These are phyloP conservation scores for Silurus asotus DNA, from an alignment of 2,113 vertebrate species.

Conservation along the genomic window DNA sequence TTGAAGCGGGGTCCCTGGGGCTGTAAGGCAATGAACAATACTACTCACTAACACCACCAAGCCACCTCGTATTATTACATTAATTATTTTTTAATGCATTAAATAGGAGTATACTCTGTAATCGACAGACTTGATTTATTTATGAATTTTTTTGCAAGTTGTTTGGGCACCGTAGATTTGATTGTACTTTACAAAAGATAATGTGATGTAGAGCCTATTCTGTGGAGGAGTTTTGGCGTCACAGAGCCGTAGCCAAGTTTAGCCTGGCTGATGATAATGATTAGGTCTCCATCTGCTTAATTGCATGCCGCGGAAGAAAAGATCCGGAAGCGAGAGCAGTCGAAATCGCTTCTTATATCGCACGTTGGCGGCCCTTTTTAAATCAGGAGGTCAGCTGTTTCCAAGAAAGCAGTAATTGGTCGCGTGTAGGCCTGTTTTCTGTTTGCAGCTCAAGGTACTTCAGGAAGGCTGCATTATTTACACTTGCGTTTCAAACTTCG, in stretches of 20 bases:
- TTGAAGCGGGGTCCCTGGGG: background rate
- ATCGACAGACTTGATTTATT: background rate
- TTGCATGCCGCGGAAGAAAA: background rate
- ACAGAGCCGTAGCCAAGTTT: background rate
- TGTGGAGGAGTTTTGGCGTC: conserved; percentile 1
- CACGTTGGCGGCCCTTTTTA: background rate
- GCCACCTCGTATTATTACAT: background rate
- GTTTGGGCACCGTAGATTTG: background rate
- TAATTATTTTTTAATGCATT: background rate
- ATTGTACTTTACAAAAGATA: background rate
- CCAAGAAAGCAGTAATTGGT: conserved; percentile 4
- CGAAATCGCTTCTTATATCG: background rate
- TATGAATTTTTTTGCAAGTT: background rate
- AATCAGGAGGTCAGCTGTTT: background rate
- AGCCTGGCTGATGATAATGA: conserved; percentile 25
- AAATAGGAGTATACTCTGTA: background rate
- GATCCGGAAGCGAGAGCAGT: background rate
- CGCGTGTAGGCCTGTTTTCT: background rate
- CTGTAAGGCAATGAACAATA: background rate
- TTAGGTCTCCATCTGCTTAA: conserved; percentile 22
- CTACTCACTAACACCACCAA: background rate
- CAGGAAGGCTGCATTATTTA: conserved; percentile 24
- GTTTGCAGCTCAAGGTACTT: background rate
- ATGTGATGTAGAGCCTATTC: background rate
- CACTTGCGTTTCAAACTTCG: background rate